phyloP scores from a whole-genome alignment of 2,113 vertebrate genomes.

The Abramis brama region DNA sequence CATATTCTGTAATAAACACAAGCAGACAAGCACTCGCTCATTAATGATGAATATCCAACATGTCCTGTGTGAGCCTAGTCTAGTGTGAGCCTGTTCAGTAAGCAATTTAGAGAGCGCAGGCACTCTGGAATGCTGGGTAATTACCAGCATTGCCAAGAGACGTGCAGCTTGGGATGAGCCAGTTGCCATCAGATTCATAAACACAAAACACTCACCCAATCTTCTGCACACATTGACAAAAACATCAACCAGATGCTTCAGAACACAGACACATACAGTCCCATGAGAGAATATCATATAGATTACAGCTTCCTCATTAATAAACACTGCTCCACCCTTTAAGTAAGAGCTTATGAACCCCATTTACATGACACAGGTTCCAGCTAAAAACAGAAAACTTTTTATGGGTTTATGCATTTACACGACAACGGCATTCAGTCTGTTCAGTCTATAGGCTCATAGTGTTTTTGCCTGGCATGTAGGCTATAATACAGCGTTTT shows the following conservation, averaged over 20 bases:
- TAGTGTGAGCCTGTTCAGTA: conserved; percentile 10
- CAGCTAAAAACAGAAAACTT: too few species aligned
- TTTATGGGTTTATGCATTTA: too few species aligned
- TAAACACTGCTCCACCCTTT: conserved; percentile 10
- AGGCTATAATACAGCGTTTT: too few species aligned
- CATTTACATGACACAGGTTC: too few species aligned
- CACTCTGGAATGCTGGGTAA: conserved; percentile 41
- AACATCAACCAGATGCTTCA: background rate
- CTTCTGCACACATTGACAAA: background rate
- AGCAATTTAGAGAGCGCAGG: conserved; percentile 30
- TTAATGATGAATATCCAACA: conserved; percentile 39
- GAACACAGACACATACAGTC: background rate
- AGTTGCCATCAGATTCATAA: background rate
- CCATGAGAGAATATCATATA: background rate
- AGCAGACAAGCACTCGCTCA: background rate
- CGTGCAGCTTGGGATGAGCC: conserved; percentile 26
- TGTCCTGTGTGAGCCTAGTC: background rate
- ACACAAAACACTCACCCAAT: conserved; percentile 15
- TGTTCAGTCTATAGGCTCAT: too few species aligned
- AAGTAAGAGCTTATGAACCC: too few species aligned
- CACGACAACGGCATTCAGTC: too few species aligned
- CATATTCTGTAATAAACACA: conserved; percentile 12
- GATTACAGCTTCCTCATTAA: background rate
- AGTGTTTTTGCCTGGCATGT: too few species aligned
- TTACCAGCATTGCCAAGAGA: conserved; percentile 16